Evolutionary conservation across 1,140 invertebrate genomes (phyloP), one percentile per base, ranked within the genome.

Genomic region (Aphaenogaster ashmeadi): DNA sequence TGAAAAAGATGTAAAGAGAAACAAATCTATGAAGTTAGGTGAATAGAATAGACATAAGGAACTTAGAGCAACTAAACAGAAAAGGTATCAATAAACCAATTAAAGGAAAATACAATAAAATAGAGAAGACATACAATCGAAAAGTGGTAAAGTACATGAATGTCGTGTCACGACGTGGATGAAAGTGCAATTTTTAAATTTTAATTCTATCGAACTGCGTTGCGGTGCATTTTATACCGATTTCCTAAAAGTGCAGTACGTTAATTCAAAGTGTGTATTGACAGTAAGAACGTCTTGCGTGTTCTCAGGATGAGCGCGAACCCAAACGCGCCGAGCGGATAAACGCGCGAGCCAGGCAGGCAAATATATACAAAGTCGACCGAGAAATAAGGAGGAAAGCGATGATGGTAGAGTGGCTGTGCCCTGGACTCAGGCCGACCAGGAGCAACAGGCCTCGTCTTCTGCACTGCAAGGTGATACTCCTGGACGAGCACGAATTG

Each of bases 401-500:
- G 77, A 95, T 95, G 95, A 95, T 95, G 33, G 95, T 95, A 83
- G 95, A 95, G 90, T 95, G 95, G 95, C 89, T 95, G 64, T 95
- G 95, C 81, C 95, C 95, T 89, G 95, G 95, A 90, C 93, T 95
- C 80, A 94, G 94, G 92, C 95, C 95, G 84, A 93, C 95, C 92
- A 95, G 95, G 87, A 95, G 96, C 94, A 96, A 96, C 87, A 95
- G 96, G 93, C 96, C 96, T 89, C 96, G 96, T 92, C 96, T 96
- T 81, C 94, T 97, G 72, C 96, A 96, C 84, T 97, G 96, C 94
- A 96, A 96, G 86, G 96, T 97, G 87, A 96, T 97, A 89, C 95
- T 97, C 67, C 96, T 97, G 77, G 96, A 97, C 90, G 96, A 97
- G 89, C 94, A 96, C 89, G 96, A 97, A 92, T 95, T 97, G n/a